Evolutionary conservation across 1,140 invertebrate species (phyloP), one percentile per base, ranked within the genome.

Genomic region (Brachionus asplanchnoidis): DNA sequence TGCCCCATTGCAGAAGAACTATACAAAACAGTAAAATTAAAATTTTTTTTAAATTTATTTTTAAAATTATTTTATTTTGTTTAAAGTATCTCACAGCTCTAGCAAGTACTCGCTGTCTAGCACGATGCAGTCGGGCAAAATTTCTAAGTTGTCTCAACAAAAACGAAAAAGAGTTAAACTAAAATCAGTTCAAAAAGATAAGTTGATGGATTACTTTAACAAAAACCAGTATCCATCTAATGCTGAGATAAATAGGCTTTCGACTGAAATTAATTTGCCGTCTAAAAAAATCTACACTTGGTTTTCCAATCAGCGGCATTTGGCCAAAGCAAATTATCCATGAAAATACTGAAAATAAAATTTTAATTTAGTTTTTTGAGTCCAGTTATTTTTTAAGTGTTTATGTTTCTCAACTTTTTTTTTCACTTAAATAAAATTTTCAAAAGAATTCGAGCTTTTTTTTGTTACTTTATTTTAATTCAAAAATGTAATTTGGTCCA

Each of bases 251-350:
- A 68, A 32, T 17, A 53, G 65, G 40, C 17, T 82, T 40, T 60
- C 79, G 53, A 60, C 7, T 65, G 50, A 82, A 36, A 65, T 82
- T 11, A 82, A 82, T 65, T 28, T 82, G 17, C 53, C 53, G 9
- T 46, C 32, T 8, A 82, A 82, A 65, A 82, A 82, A 68, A 28
- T 82, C 2, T 65, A 42, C 32, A 65, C 53, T 23, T 82, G 79
- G 79, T 82, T 82, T 65, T 44, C 53, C 12, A 60, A 82, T 66
- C 79, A 82, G 36, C 50, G 79, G n/a, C 79, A 82, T 44, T 73
- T 73, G 68, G 11, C 68, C 28, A 73, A 42, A 42, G 40, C 32
- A 42, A 73, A 20, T 73, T 73, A 82, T 78, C 12, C 28, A 46
- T 78, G 42, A 78, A 78, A 36, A 36, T 40, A 32, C 26, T 32